Base-by-base conservation (phyloP, 2,888 invertebrate genomes). In the Schizotus pectinicornis region DNA sequence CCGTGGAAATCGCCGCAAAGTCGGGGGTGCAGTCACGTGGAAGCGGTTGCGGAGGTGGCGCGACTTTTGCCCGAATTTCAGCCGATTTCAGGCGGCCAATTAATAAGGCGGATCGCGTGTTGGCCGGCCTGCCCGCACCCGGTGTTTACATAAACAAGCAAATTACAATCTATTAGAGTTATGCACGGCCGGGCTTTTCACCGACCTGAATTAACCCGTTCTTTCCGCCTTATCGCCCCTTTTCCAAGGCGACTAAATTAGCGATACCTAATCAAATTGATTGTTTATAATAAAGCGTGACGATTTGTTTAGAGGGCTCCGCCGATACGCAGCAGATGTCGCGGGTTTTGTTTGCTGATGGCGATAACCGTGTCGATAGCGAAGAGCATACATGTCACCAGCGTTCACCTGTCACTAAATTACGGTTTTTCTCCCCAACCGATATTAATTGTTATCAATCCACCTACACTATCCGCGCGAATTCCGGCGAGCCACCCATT, bases 391-490 rank as follows among this genome's bases (percentile, higher is more conserved):
- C 56, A 47, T 48, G 50, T 32, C 35, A 41, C 30, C 46, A n/a
- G n/a, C n/a, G 50, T 51, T 56, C 56, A 59, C 59, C 59, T 59
- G 55, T 35, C 55, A 45, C 50, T 39, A 55, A 59, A 55, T 59
- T 54, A 43, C 37, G 37, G 48, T 53, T 49, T 41, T 39, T 22
- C 5, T 22, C 5, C 22, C 12, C 31, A 36, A 11, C 37, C 14
- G 37, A 41, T 38, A 45, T 31, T 14, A 32, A 31, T 9, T 32
- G 13, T 45, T 46, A 13, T 38, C 14, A 46, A 45, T 30, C 13
- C 35, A 7, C 7, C 9, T 43, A 8, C 12, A n/a, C 12, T 45
- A 1, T 35, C 36, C 36, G 3, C 2, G 9, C 36, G 1, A 31
- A 5, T 1, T 30, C 6, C 9, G 14, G 6, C 9, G 6, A 31